These are phyloP conservation scores for Bellardia pandia DNA, from an alignment of 2,888 invertebrate species.

Conservation along the genomic window DNA sequence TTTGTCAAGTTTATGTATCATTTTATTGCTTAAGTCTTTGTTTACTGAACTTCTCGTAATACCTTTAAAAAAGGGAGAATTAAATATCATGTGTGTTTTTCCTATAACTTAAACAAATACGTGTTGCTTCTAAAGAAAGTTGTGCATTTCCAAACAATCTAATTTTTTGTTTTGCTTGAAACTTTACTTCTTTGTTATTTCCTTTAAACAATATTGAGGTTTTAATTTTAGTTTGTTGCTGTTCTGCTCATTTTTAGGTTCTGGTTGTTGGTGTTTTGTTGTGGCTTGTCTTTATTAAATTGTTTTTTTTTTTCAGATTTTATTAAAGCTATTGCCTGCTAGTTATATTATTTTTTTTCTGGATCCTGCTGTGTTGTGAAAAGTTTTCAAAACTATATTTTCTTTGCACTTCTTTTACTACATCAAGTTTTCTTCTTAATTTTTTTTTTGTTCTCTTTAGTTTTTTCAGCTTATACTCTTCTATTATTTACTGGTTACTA, in stretches of 20 bases:
- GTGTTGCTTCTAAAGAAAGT: background rate
- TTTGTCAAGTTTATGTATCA: no score
- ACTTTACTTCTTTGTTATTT: constrained; percentile 16
- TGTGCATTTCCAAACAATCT: background rate
- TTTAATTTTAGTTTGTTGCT: constrained; percentile 30
- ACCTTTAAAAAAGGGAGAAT: background rate
- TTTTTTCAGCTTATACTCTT: constrained; percentile 21
- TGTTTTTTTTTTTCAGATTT: constrained; percentile 31
- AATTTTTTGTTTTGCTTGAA: background rate
- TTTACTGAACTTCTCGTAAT: no score
- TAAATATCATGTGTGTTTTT: background rate
- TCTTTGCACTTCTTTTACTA: background rate
- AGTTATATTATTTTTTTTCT: constrained; percentile 35
- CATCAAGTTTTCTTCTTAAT: background rate
- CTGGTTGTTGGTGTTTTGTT: constrained; percentile 62
- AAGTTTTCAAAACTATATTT: constrained; percentile 48
- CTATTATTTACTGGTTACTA: constrained; percentile 66
- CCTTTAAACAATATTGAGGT: constrained; percentile 24
- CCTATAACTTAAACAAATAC: background rate
- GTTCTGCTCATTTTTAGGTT: background rate
- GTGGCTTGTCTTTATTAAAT: constrained; percentile 69
- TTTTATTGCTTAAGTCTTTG: no score
- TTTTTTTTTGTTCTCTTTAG: background rate
- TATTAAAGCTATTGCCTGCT: constrained; percentile 46
- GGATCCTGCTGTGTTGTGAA: constrained; percentile 3